Conservation (phyloP, 2,888 invertebrate species). For the Drosophila cognata region DNA sequence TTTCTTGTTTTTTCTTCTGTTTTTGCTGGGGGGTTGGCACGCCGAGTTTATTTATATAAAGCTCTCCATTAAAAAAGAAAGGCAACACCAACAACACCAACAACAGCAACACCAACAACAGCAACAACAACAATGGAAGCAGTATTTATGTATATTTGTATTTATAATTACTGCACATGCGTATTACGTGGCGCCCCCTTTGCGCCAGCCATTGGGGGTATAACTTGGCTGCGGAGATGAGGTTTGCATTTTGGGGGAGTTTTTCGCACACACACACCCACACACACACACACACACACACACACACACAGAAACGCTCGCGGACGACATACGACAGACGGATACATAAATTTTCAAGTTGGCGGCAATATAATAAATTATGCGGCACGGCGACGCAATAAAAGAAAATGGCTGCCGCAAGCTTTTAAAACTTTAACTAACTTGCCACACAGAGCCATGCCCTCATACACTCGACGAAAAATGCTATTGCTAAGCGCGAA, state of each 20-base stretch:
- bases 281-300: conserved; percentile 13
- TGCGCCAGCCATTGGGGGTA: conserved; percentile 5
- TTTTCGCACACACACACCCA: conserved; percentile 44
- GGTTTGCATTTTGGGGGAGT: conserved; percentile 65
- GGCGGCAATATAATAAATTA: conserved; percentile 73
- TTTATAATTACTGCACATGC: conserved; percentile 85
- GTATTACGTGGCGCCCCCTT: conserved; percentile 68
- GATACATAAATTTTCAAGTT: conserved; percentile 81
- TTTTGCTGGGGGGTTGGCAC: conserved; percentile 36
- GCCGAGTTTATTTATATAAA: conserved; percentile 79
- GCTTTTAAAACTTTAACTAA: conserved; percentile 51
- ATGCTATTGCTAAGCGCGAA: background rate
- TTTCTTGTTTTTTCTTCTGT: background rate
- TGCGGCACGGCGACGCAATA: conserved; percentile 60
- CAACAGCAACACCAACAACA: conserved; percentile 18
- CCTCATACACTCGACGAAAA: conserved; percentile 2
- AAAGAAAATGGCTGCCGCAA: conserved; percentile 68
- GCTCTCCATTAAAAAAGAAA: conserved; percentile 79
- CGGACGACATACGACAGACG: conserved; percentile 39
- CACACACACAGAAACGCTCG: conserved; percentile 6
- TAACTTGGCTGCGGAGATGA: background rate
- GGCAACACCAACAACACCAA: conserved; percentile 31
- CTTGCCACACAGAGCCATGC: conserved; percentile 19
- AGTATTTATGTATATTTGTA: conserved; percentile 78
- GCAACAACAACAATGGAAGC: conserved; percentile 28